Evolutionary conservation across 1,140 invertebrate species (phyloP).

Genomic region (Microvelia longipes): DNA sequence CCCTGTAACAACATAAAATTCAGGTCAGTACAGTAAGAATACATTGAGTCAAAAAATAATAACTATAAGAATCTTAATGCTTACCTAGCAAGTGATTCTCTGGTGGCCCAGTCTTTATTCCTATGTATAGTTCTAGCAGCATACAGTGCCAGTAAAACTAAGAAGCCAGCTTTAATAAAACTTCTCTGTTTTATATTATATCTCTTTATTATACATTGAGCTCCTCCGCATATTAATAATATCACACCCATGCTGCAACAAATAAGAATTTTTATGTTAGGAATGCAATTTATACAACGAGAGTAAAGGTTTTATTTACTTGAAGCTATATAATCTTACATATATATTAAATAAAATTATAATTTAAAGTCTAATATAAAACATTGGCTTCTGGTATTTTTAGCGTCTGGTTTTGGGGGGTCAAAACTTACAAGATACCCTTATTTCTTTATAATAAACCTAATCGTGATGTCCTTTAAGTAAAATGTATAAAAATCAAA

Average conservation of each 20-base stretch:
- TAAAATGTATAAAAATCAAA: too few relatives aligned
- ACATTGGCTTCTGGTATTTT: too few relatives aligned
- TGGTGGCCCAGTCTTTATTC: conserved; percentile 61
- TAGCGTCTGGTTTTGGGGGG: too few relatives aligned
- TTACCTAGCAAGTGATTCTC: conserved; percentile 56
- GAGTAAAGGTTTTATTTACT: too few relatives aligned
- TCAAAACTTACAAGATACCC: too few relatives aligned
- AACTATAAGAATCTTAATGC: conserved; percentile 2
- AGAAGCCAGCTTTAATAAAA: conserved; percentile 31
- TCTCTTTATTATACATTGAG: conserved; percentile 41
- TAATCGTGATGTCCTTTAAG: too few relatives aligned
- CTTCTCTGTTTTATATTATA: conserved; percentile 32
- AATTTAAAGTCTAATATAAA: too few relatives aligned
- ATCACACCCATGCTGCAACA: conserved; percentile 49
- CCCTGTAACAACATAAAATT: conserved; percentile 34
- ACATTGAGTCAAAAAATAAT: conserved; percentile 11
- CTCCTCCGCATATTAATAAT: conserved; percentile 43
- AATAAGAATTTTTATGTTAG: not conserved
- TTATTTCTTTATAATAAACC: too few relatives aligned
- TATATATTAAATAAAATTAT: too few relatives aligned
- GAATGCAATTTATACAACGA: not conserved
- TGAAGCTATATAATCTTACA: too few relatives aligned
- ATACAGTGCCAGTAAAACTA: conserved; percentile 42
- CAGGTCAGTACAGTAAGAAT: conserved; percentile 16
- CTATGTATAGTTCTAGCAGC: conserved; percentile 47